Conservation (phyloP, 2,888 invertebrate species). For the Coleophora deauratella region DNA sequence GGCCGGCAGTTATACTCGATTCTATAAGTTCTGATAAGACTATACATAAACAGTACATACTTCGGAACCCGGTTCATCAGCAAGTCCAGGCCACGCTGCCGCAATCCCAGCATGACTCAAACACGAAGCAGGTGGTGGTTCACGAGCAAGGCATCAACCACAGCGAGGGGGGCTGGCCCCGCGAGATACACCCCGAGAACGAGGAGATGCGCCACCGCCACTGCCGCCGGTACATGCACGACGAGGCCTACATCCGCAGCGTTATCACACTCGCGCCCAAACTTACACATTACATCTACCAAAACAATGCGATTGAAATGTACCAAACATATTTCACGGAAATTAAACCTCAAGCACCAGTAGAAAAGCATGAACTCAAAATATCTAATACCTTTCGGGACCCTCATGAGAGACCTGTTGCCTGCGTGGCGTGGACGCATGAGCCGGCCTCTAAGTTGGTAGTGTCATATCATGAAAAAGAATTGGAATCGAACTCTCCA, state of each 20-base stretch:
- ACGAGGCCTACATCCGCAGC: conserved; percentile 81
- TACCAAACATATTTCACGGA: conserved; percentile 83
- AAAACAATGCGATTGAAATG: conserved; percentile 87
- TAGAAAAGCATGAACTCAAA: conserved; percentile 72
- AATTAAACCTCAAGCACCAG: conserved; percentile 60
- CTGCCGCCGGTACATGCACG: conserved; percentile 85
- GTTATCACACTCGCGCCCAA: conserved; percentile 71
- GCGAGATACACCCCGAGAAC: conserved; percentile 78
- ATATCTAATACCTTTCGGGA: conserved; percentile 82
- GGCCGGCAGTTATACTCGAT: conserved; percentile 52
- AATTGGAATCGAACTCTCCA: conserved; percentile 22
- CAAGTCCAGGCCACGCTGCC: conserved; percentile 59
- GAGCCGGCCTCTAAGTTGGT: conserved; percentile 77
- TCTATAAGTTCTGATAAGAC: conserved; percentile 49
- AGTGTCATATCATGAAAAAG: conserved; percentile 71
- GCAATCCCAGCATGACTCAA: conserved; percentile 69
- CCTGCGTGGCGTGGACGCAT: conserved; percentile 81
- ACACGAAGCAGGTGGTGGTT: conserved; percentile 75
- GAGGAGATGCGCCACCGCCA: conserved; percentile 82
- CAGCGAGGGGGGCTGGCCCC: conserved; percentile 89
- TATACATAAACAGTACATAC: conserved; percentile 54
- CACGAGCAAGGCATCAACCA: conserved; percentile 80
- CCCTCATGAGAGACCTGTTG: conserved; percentile 58
- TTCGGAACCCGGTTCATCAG: conserved; percentile 67
- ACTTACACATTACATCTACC: conserved; percentile 79